Percentiles rank a stretch among this genome's conserved stretches.
These are phyloP conservation scores for Dermolepida albohirtum DNA, from an alignment of 2,888 invertebrate genomes.

Conservation along the genomic window DNA sequence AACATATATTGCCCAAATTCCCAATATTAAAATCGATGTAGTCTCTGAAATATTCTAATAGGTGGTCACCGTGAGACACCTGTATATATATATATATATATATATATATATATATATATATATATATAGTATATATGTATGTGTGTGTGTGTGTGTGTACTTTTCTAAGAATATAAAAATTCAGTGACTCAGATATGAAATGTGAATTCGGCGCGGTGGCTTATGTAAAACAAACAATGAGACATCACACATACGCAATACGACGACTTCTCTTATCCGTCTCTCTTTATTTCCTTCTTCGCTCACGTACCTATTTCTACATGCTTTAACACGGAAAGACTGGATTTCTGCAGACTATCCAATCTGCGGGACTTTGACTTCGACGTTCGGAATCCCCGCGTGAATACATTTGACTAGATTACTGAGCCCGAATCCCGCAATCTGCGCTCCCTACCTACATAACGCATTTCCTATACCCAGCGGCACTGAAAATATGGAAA, in stretches of 20 bases:
- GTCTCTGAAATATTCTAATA: too few relatives aligned
- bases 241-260: neutral
- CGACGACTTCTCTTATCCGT: neutral
- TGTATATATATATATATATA: too few relatives aligned
- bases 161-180: too few relatives aligned
- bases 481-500: slow-evolving; percentile 35
- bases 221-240: slow-evolving; percentile 11
- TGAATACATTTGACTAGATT: slow-evolving; percentile 50
- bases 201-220: neutral
- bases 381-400: slow-evolving; percentile 46
- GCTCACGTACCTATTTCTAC: slow-evolving; percentile 26
- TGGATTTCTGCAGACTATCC: slow-evolving; percentile 41
- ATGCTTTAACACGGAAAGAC: slow-evolving; percentile 32
- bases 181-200: too few relatives aligned
- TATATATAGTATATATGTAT: too few relatives aligned
- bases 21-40: too few relatives aligned
- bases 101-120: too few relatives aligned
- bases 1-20: too few relatives aligned
- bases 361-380: slow-evolving; percentile 42
- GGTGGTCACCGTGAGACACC: too few relatives aligned
- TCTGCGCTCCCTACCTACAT: slow-evolving; percentile 43
- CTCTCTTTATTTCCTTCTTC: neutral
- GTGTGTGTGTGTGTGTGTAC: too few relatives aligned
- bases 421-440: slow-evolving; percentile 46
- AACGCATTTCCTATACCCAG: slow-evolving; percentile 43